phyloP scores from a whole-genome alignment of 2,113 vertebrate genomes.

The Choloepus hoffmanni region DNA sequence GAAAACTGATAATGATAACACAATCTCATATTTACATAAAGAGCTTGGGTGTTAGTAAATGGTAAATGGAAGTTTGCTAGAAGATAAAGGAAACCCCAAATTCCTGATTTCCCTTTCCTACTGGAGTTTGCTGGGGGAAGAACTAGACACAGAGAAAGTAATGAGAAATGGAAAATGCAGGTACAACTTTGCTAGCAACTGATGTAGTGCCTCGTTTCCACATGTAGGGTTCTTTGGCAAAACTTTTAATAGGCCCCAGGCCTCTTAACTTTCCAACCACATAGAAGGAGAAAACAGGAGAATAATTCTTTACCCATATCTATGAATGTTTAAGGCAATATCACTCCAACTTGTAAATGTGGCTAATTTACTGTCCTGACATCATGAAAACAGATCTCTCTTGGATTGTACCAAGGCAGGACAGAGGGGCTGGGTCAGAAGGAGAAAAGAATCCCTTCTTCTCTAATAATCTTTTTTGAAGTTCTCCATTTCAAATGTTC shows the following conservation, averaged over 20 bases:
- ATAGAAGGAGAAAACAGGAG: background rate
- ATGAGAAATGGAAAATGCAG: background rate
- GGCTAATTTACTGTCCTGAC: background rate
- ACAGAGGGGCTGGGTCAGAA: background rate
- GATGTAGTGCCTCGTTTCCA: background rate
- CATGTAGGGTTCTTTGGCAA: background rate
- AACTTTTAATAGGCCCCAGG: background rate
- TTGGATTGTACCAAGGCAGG: background rate
- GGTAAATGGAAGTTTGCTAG: slow-evolving; percentile 21
- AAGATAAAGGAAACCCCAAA: background rate
- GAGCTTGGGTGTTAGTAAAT: background rate
- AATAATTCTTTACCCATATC: background rate
- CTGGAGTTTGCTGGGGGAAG: background rate
- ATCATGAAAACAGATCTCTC: background rate
- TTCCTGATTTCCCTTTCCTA: background rate
- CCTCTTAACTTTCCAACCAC: background rate
- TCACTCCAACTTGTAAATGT: background rate
- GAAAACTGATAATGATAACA: background rate
- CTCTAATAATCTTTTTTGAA: slow-evolving; percentile 17
- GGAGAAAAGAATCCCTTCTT: background rate
- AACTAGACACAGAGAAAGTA: background rate
- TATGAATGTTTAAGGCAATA: slow-evolving; percentile 6
- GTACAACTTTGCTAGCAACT: background rate
- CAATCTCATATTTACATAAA: background rate
- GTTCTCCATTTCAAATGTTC: background rate